Conservation (phyloP, 2,113 vertebrate species). For the Pedionomus torquatus region DNA sequence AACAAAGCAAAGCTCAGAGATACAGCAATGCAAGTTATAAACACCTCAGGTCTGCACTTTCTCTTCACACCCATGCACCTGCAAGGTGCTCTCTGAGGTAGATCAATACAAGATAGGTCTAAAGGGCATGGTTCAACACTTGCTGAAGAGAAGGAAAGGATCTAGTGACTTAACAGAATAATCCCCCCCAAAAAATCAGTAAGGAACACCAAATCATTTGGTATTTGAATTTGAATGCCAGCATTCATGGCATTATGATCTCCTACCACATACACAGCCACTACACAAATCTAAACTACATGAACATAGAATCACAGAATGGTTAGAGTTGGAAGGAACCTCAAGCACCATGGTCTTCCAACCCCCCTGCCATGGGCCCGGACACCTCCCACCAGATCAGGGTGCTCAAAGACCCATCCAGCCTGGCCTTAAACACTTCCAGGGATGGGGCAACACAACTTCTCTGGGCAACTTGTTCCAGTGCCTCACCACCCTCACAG, state of each 20-base stretch:
- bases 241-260: background rate
- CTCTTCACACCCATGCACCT: accelerated
- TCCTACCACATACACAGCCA: background rate
- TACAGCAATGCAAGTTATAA: background rate
- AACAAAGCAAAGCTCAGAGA: background rate
- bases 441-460: too few species aligned
- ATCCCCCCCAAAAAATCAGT: too few species aligned
- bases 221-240: too few species aligned
- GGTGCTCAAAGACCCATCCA: too few species aligned
- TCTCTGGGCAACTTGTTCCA: too few species aligned
- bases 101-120: background rate
- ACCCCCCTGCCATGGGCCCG: too few species aligned
- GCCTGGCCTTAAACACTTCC: too few species aligned
- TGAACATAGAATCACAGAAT: background rate
- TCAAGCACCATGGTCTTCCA: too few species aligned
- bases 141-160: background rate
- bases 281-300: background rate
- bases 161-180: background rate
- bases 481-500: too few species aligned
- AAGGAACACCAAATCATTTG: background rate
- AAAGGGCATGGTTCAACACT: background rate
- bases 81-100: background rate
- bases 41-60: accelerated
- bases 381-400: too few species aligned
- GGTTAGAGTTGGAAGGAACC: too few species aligned